These are phyloP conservation scores for Callocephalon fimbriatum DNA, from an alignment of 2,113 vertebrate genomes.

Conservation along the genomic window DNA sequence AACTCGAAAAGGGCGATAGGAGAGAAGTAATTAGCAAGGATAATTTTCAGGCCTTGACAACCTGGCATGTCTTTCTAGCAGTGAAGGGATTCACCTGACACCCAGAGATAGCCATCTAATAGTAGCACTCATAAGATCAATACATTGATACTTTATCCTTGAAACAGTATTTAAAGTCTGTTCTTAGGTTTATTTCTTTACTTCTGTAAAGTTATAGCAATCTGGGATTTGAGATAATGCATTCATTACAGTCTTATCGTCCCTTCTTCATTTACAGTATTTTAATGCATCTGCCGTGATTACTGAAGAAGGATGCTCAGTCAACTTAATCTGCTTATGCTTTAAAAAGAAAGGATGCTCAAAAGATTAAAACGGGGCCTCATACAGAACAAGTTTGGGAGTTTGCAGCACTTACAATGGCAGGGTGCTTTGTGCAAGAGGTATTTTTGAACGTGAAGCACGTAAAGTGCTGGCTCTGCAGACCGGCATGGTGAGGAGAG, in stretches of 20 bases:
- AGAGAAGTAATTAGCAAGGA: conserved; percentile 54
- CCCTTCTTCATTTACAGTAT: conserved; percentile 8
- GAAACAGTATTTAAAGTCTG: conserved; percentile 49
- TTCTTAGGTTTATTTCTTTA: conserved; percentile 40
- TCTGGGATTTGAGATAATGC: conserved; percentile 45
- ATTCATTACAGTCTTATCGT: neutral
- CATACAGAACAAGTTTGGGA: neutral
- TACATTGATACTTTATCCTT: conserved; percentile 50
- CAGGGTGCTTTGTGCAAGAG: neutral
- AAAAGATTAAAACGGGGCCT: conserved; percentile 4
- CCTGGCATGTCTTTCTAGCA: neutral
- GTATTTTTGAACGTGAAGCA: rapidly evolving
- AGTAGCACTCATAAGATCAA: conserved; percentile 61
- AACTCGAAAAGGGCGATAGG: neutral
- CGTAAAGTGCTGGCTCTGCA: neutral
- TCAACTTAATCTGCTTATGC: conserved; percentile 34
- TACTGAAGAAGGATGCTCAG: conserved; percentile 7
- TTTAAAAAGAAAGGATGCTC: conserved; percentile 23
- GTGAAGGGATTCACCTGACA: conserved; percentile 36
- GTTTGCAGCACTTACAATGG: neutral
- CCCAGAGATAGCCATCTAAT: conserved; percentile 47
- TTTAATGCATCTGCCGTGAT: neutral
- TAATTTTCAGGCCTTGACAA: conserved; percentile 34
- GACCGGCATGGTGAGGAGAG: neutral
- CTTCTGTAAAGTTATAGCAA: conserved; percentile 29